Base-by-base conservation (phyloP, 2,888 invertebrate species). In the Gasteruption jaculator region DNA sequence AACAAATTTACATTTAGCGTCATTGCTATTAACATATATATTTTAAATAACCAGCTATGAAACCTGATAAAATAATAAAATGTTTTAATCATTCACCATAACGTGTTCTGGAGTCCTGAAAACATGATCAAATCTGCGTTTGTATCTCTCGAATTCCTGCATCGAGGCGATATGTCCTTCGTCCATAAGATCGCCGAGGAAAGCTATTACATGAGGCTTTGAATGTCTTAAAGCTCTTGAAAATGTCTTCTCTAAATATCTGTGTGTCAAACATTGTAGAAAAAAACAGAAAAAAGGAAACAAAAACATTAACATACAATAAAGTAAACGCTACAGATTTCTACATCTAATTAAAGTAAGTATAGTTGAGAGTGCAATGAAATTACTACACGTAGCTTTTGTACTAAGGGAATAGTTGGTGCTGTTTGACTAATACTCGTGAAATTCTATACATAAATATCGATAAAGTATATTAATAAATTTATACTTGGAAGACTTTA, bases 141-240 rank as follows among this genome's bases (percentile, higher is more conserved):
- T 80, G 72, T 93, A 94, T 43, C 74, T 72, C 50, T 81, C 73
- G 70, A 85, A 95, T 60, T 90, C 83, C 35, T 77, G 73, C 44
- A 76, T 73, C 3, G 78, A 78, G 2, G 92, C 83, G 44, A 82
- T 78, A 43, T 89, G 90, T 0, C 95, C 96, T 73, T 97, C 97
- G 63, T 97, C 95, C 75, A 93, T 85, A 35, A 96, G 74, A 71
- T 97, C 97, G 2, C 97, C 97, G 41, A 97, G 74, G 72, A 91
- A 96, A 30, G 91, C 79, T 34, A 96, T 76, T 10, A 91, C 77
- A 71, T 95, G 82, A 6, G 96, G 95, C 52, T 84, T 74, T 30
- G 85, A 78, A 65, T 85, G 80, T 25, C 76, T 71, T 24, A 83
- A 67, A 3, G 86, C 93, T 50, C 80, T 75, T 10, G 74, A 71